Base-by-base conservation (phyloP, 2,113 vertebrate genomes). In the Circaetus gallicus region DNA sequence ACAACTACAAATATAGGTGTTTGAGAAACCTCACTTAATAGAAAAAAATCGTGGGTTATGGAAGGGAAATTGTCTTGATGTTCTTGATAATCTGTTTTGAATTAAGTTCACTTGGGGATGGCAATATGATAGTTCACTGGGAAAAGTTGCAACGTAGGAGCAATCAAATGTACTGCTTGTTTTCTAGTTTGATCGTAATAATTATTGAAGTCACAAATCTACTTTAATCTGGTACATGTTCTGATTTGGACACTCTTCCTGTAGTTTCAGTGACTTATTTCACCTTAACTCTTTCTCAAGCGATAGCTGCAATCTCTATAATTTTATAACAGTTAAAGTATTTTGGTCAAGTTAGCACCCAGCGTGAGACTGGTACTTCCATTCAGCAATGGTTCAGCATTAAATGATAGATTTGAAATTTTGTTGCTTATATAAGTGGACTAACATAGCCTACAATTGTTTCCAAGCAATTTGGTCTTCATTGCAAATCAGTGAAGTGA, bases 401-500 rank as follows among this genome's bases (percentile, higher is more conserved):
- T 78, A 70, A 62, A 52, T 26, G 29, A 21, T 69, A 19, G 6
- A 78, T 53, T 72, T 59, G 42, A 72, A 91, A 34, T 69, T 13
- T 72, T 95, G 7, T 40, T 95, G 9, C 49, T 83, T 42, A 10
- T 87, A 9, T 45, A 89, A 82, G 50, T 69, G 62, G 42, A 34
- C 31, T 69, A 38, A 90, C 40, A 55, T 62, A 53, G n/a, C 14
- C 59, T 90, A 67, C 88, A 85, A 40, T 94, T 70, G 50, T 65
- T 97, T 97, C 84, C 55, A 95, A 66, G 49, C 71, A 95, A 81
- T 96, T 93, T 93, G 83, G 49, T 87, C 61, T 95, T 96, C 66
- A 61, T 55, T 97, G 95, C n/a, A 93, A 93, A 95, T 92, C 95
- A 93, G 90, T 95, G 94, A 93, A 96, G 59, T 93, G 53, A 91